phyloP scores from a whole-genome alignment of 2,113 vertebrate genomes.

The Zapornia atra region DNA sequence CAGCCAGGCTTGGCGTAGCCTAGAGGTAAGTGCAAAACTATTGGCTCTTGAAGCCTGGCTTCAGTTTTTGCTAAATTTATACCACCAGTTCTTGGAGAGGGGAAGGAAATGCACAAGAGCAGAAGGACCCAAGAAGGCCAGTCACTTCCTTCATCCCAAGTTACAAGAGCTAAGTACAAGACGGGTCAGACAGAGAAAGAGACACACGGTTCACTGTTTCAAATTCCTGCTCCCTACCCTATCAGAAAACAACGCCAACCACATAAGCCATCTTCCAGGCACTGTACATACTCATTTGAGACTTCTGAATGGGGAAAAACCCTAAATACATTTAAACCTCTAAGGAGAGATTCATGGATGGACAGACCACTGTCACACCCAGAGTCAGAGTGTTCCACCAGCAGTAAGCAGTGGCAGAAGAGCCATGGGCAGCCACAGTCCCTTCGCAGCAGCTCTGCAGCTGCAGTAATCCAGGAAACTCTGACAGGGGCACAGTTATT shows the following conservation, averaged over 20 bases:
- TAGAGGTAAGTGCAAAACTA: background rate
- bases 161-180: background rate
- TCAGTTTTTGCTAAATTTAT: background rate
- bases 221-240: background rate
- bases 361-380: background rate
- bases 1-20: rapidly evolving
- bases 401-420: background rate
- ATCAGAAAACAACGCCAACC: too few species aligned
- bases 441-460: rapidly evolving
- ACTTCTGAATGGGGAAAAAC: background rate
- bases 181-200: background rate
- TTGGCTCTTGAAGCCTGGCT: background rate
- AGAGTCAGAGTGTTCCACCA: background rate
- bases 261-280: background rate
- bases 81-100: background rate
- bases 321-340: background rate
- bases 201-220: background rate
- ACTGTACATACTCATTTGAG: background rate
- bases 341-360: background rate
- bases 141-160: background rate
- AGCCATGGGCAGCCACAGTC: rapidly evolving
- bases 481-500: background rate
- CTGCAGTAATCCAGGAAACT: background rate
- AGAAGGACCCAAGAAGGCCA: background rate
- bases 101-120: background rate